Base-by-base conservation (phyloP, 1,140 invertebrate species). In the Theocolax elegans region DNA sequence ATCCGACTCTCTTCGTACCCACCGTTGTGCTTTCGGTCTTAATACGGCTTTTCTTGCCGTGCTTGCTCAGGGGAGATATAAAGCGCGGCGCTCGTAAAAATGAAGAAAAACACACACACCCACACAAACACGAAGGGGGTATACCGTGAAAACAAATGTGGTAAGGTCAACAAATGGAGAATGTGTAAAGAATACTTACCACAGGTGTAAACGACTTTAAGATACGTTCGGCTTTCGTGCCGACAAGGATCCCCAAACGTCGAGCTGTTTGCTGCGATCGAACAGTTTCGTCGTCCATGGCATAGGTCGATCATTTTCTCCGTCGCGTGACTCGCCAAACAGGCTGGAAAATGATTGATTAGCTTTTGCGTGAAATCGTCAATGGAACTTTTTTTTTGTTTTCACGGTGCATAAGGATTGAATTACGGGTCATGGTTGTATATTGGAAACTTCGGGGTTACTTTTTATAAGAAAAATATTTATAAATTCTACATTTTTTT, bases 181-280 rank as follows among this genome's bases (percentile, higher is more conserved):
- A 13, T n/a, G 64, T 70, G 67, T 56, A 74, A 75, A 63, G 54
- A 44, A 17, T 38, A 91, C 93, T 94, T 87, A 98, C 96, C 95
- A 86, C 95, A 98, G 27, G 95, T 95, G 85, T 96, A 97, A 73
- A 95, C 92, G 71, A 96, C 93, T 87, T 94, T 95, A 73, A 97
- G 89, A 86, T 97, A 97, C 85, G 95, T 95, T 66, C 92, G 89
- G 72, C 94, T 95, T 60, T 93, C 91, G 0, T 90, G 88, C 60
- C 90, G 88, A 81, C 95, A 97, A 0, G 95, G 95, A 75, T 91
- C 92, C 23, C 94, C 94, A 82, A 97, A 97, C 64, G 94, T 94
- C 60, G 92, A 90, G 49, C 92, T 89, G 81, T 95, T 93, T 1
- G 94, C 95, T 10, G 91, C 89, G 40, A 97, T 85, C 27, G 91